Percentiles rank a stretch among this genome's conserved stretches.
These are phyloP conservation scores for Athripsodes cinereus DNA, from an alignment of 2,888 invertebrate species.

Conservation along the genomic window DNA sequence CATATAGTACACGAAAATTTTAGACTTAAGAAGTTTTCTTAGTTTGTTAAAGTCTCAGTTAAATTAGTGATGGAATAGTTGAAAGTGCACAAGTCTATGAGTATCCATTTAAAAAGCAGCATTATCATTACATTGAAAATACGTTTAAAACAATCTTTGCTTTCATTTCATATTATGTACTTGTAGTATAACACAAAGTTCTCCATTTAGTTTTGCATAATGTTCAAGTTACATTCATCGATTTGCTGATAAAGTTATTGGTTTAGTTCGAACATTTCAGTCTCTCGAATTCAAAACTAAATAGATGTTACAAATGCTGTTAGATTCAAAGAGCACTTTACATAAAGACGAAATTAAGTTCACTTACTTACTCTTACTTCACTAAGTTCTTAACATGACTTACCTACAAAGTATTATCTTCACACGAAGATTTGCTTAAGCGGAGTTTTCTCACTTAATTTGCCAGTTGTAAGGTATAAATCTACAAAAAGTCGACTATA, in stretches of 20 bases:
- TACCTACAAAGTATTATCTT: neutral
- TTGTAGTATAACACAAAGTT: too few species aligned
- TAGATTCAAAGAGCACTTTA: neutral
- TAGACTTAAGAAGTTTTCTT: too few species aligned
- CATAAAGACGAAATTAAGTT: slow-evolving; percentile 1
- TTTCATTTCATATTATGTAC: too few species aligned
- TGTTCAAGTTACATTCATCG: neutral
- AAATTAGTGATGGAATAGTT: too few species aligned
- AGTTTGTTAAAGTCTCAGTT: too few species aligned
- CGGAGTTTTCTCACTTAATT: slow-evolving; percentile 4
- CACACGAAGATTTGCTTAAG: slow-evolving; percentile 4
- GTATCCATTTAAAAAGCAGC: too few species aligned
- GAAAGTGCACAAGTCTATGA: too few species aligned
- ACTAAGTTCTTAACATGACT: neutral
- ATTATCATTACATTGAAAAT: too few species aligned
- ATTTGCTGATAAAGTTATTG: slow-evolving; percentile 2
- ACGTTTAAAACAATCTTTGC: too few species aligned
- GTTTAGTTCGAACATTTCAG: neutral
- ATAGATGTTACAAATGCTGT: neutral
- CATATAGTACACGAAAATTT: too few species aligned
- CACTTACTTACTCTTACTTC: neutral
- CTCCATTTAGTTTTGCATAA: too few species aligned
- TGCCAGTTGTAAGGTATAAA: slow-evolving; percentile 2
- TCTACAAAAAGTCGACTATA: neutral
- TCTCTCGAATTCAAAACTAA: neutral